A percentile compares a stretch with the other conserved stretches of the same genome.
Conservation (phyloP, 2,113 vertebrate genomes). For the Henicopernis longicauda region DNA sequence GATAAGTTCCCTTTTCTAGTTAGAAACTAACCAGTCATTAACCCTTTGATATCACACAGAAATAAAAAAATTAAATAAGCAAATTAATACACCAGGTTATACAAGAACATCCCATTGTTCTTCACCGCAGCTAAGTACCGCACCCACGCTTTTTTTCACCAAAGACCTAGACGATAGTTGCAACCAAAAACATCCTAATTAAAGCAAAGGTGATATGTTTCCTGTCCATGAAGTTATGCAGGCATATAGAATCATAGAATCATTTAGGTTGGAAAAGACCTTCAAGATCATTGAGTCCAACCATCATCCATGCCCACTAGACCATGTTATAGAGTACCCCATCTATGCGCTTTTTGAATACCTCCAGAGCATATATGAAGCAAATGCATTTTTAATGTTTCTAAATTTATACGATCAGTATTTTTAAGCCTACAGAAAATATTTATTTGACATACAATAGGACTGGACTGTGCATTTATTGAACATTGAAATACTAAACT, state of each 20-base stretch:
- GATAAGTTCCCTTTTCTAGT: not conserved
- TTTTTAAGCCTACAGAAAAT: not conserved
- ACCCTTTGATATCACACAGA: not conserved
- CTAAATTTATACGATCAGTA: not conserved
- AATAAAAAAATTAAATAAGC: not conserved
- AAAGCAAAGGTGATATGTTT: not conserved
- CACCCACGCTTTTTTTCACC: accelerated
- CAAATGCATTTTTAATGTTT: not conserved
- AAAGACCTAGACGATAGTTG: not conserved
- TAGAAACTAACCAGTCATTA: not conserved
- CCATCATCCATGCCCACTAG: no score
- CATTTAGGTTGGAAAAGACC: no score
- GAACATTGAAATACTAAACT: not conserved
- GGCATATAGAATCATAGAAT: not conserved
- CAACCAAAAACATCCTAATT: not conserved
- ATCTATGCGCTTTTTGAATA: no score
- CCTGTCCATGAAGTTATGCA: not conserved
- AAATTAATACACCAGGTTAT: not conserved
- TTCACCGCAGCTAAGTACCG: not conserved
- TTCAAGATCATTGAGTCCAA: no score
- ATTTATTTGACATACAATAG: not conserved
- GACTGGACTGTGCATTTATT: not conserved
- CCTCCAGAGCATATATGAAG: not conserved
- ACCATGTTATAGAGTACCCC: no score
- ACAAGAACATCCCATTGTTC: not conserved